phyloP scores from a whole-genome alignment of 2,797 vertebrate species.

The Furcifer pardalis region DNA sequence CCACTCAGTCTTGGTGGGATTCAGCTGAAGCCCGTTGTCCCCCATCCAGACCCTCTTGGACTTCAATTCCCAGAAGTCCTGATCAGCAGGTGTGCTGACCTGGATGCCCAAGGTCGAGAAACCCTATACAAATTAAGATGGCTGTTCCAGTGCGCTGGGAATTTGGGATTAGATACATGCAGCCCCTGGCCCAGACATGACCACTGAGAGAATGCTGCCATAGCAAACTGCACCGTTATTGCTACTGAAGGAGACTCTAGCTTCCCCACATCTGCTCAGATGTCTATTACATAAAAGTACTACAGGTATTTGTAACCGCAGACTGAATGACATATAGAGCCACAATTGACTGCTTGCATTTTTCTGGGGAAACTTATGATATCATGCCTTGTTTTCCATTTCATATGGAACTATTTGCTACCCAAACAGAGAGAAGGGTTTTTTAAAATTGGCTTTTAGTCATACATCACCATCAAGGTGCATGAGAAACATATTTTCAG shows the following conservation, averaged over 20 bases:
- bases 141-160: background rate
- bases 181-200: background rate
- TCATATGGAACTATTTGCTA: background rate
- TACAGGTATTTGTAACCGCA: background rate
- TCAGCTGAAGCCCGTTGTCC: too few relatives aligned
- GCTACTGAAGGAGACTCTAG: background rate
- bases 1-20: too few relatives aligned
- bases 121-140: slow-evolving; percentile 34
- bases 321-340: background rate
- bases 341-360: background rate
- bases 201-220: background rate
- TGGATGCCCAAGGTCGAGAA: too few relatives aligned
- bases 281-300: background rate
- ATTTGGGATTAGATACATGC: background rate
- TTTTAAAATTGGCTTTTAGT: background rate
- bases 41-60: too few relatives aligned
- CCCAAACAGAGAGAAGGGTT: background rate
- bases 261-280: background rate
- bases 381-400: background rate
- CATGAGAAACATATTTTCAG: background rate
- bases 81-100: too few relatives aligned
- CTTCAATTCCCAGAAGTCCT: too few relatives aligned
- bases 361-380: background rate
- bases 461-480: background rate
- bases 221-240: background rate